Evolutionary conservation across 2,888 invertebrate genomes (phyloP).

Genomic region (Cryptus viduatorius): DNA sequence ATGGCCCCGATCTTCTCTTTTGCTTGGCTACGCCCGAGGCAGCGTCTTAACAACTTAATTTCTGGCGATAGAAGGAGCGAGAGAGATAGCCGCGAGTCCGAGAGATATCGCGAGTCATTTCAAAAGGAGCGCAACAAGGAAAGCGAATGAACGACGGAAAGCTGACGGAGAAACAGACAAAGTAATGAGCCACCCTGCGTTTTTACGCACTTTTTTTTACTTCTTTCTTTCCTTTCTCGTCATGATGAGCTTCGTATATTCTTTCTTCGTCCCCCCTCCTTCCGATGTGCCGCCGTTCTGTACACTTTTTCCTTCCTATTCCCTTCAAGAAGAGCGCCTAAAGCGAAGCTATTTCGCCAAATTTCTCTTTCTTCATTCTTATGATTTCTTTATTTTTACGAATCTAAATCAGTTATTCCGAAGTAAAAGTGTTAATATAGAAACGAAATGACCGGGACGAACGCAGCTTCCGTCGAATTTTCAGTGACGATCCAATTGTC

Average conservation of each 20-base stretch:
- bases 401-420: too few relatives aligned
- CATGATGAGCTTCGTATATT: constrained; percentile 28
- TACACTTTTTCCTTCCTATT: constrained; percentile 12
- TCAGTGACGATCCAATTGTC: constrained; percentile 67
- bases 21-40: constrained; percentile 77
- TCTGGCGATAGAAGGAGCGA: constrained; percentile 76
- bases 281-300: constrained; percentile 34
- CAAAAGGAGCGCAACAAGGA: constrained; percentile 52
- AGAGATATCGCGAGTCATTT: constrained; percentile 17
- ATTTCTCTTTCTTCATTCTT: too few relatives aligned
- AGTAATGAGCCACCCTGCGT: constrained; percentile 38
- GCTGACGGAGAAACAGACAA: constrained; percentile 44
- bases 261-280: constrained; percentile 45
- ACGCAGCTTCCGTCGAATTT: constrained; percentile 64
- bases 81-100: constrained; percentile 34
- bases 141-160: constrained; percentile 30
- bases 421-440: neutral
- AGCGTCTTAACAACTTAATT: constrained; percentile 82
- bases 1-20: constrained; percentile 72
- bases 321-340: neutral
- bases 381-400: too few relatives aligned
- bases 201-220: constrained; percentile 17
- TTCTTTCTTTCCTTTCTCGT: constrained; percentile 46
- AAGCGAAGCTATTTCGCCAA: neutral
- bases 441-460: neutral